Conservation (phyloP, 2,797 vertebrate species). For the Mus caroli region DNA sequence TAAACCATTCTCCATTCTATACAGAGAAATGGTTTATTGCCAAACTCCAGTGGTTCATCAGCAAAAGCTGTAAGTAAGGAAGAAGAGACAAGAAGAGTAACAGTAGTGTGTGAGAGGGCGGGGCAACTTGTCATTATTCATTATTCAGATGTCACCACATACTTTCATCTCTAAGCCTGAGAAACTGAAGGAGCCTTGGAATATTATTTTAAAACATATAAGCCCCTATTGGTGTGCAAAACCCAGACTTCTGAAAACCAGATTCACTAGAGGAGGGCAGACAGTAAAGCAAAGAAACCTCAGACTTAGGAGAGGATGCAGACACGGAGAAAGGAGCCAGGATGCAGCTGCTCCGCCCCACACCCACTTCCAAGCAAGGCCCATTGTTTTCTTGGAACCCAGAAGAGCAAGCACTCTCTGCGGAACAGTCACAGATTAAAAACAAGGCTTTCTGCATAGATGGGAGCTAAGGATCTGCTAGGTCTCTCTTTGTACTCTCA, state of each 20-base stretch:
- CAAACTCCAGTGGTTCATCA: background rate
- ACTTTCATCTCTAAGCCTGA: background rate
- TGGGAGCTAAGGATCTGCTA: background rate
- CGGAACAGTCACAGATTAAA: background rate
- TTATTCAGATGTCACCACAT: background rate
- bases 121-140: background rate
- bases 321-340: background rate
- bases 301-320: background rate
- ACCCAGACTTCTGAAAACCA: background rate
- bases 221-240: background rate
- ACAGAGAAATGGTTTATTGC: background rate
- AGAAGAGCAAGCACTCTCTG: background rate
- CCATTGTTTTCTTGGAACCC: background rate
- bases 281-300: background rate
- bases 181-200: background rate
- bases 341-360: background rate
- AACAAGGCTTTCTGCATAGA: background rate
- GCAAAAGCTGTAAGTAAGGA: background rate
- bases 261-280: background rate
- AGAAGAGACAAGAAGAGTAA: background rate
- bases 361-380: background rate
- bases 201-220: slow-evolving; percentile 3
- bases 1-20: background rate
- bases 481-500: background rate
- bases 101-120: no score